Conservation (phyloP, 2,113 vertebrate species). For the Globicephala melas region DNA sequence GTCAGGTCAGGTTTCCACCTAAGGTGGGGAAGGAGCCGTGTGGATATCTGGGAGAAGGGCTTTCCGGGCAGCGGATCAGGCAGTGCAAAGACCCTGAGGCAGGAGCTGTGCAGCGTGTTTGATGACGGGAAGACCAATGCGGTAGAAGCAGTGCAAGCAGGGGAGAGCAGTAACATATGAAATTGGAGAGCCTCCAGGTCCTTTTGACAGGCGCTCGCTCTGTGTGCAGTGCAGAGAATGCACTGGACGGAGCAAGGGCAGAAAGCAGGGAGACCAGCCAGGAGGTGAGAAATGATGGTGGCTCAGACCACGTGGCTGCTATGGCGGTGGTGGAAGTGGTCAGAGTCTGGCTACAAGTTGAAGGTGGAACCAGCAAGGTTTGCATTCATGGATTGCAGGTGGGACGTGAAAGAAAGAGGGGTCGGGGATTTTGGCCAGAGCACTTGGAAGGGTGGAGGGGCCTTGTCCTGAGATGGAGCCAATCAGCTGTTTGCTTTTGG, state of each 20-base stretch:
- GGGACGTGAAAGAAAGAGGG: neutral
- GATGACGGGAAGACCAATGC: neutral
- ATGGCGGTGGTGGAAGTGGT: no score
- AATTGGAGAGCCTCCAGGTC: fast-evolving
- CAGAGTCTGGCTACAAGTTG: neutral
- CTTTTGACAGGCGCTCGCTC: neutral
- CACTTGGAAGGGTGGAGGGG: neutral
- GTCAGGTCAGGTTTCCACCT: no score
- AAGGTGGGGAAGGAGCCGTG: neutral
- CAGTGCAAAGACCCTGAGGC: neutral
- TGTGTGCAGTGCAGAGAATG: fast-evolving
- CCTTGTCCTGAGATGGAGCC: neutral
- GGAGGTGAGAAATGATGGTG: neutral
- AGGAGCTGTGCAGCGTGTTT: no score
- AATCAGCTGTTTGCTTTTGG: neutral
- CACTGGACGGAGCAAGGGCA: fast-evolving
- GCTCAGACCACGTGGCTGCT: fast-evolving
- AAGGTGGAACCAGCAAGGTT: neutral
- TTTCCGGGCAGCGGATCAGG: neutral
- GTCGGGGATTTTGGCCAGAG: neutral
- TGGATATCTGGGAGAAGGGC: neutral
- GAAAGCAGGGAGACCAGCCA: neutral
- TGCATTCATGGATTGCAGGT: neutral
- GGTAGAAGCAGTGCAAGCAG: fast-evolving
- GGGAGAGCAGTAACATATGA: neutral